Percentiles rank a stretch among this genome's conserved stretches.
These are phyloP conservation scores for Chaunax sp. DNA, from an alignment of 2,797 vertebrate species.

Conservation along the genomic window DNA sequence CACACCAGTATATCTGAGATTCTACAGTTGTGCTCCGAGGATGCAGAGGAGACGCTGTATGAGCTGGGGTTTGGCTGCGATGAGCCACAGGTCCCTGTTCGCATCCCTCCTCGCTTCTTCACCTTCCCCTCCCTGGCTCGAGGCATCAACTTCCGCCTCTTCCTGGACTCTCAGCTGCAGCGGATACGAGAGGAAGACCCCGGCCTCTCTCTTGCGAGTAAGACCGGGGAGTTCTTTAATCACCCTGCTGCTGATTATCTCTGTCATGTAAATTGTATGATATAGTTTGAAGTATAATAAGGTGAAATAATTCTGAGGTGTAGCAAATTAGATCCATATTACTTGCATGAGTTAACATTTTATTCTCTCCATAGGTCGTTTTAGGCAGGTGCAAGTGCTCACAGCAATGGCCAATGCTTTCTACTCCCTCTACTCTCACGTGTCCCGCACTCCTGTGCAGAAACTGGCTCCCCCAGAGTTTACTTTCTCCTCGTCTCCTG, in stretches of 20 bases:
- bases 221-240: conserved; percentile 43
- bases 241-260: not conserved
- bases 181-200: conserved; percentile 91
- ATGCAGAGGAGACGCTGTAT: conserved; percentile 90
- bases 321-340: not conserved
- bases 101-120: conserved; percentile 92
- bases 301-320: not conserved
- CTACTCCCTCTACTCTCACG: conserved; percentile 92
- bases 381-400: conserved; percentile 91
- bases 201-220: conserved; percentile 90
- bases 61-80: conserved; percentile 90
- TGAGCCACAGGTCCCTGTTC: conserved; percentile 83
- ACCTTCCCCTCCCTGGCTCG: conserved; percentile 86
- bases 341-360: not conserved
- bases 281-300: not conserved
- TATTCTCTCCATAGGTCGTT: conserved; percentile 84
- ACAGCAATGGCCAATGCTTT: conserved; percentile 90
- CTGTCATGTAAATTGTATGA: not conserved
- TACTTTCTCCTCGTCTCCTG: conserved; percentile 76
- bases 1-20: conserved; percentile 88
- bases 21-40: conserved; percentile 86
- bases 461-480: conserved; percentile 85
- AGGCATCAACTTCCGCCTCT: conserved; percentile 93
- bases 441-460: conserved; percentile 89
- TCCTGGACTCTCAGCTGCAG: conserved; percentile 88